Base-by-base conservation (phyloP, 2,797 vertebrate species). In the Pterois miles region DNA sequence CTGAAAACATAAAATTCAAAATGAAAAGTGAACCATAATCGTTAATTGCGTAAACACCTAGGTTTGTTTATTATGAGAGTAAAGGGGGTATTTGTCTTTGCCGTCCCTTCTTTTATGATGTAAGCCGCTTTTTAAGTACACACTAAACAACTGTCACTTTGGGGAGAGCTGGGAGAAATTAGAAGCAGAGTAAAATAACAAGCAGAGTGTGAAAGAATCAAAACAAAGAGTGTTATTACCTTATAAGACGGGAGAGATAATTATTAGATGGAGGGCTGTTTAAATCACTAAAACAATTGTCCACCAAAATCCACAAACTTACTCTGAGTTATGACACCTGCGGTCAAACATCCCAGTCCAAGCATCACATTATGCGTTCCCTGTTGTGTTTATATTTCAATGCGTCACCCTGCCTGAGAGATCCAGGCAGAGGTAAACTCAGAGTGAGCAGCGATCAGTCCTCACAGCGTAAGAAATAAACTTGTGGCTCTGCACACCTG, bases 311-410 rank as follows among this genome's bases (percentile, higher is more conserved):
- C 88, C 84, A 87, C 84, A 90, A 88, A 88, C 66, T 68, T 58
- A 12, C 74, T 74, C 31, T 76, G 79, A 88, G 92, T 84, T 86
- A 83, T 78, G 87, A 89, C 90, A 93, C 92, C 88, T 92, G 92
- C 23, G 71, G 81, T 84, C 76, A 65, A 83, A 84, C 74, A 23
- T 78, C 76, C 52, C 8, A 2, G 71, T 90, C 89, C 90, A 91
- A 90, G 86, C 82, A 89, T 89, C 88, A 91, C 91, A 91, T 74
- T 36, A 57, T 80, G 64, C 29, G n/a, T 71, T 82, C 77, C 77
- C 43, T 58, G 0, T 64, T 8, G 34, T 90, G 86, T 92, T 93
- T 92, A 88, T 76, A 84, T 88, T 89, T 81, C 40, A 76, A 78
- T 67, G 63, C 8, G 71, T 90, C 84, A 64, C 64, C 18, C 48